Percentiles rank a stretch among this genome's conserved stretches.
These are phyloP conservation scores for Nemotelus nigrinus DNA, from an alignment of 2,888 invertebrate genomes.

Conservation along the genomic window DNA sequence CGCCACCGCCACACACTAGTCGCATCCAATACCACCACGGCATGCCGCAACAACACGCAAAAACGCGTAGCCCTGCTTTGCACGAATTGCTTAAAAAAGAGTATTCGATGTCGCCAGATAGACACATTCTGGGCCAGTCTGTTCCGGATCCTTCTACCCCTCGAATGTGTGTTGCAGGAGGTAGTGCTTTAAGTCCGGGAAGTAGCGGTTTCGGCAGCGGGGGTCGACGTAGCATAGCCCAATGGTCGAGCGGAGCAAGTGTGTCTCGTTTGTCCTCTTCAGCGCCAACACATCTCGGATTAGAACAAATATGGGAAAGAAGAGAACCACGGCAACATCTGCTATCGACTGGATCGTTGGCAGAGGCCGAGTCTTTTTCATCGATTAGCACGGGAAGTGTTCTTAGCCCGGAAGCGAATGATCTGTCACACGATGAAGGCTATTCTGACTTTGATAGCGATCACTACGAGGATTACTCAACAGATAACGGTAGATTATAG, in stretches of 20 bases:
- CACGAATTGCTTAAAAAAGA: constrained; percentile 77
- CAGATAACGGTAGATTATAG: constrained; percentile 74
- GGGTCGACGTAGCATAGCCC: constrained; percentile 47
- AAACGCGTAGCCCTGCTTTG: constrained; percentile 64
- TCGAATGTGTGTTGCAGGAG: constrained; percentile 64
- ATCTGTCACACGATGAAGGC: constrained; percentile 86
- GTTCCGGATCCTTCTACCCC: constrained; percentile 70
- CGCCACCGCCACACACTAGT: constrained; percentile 65
- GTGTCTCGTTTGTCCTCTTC: constrained; percentile 81
- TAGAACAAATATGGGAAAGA: constrained; percentile 87
- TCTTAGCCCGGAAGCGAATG: constrained; percentile 82
- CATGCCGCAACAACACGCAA: constrained; percentile 52
- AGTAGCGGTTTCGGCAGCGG: constrained; percentile 62
- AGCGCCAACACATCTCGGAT: constrained; percentile 84
- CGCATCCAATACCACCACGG: constrained; percentile 61
- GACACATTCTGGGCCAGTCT: constrained; percentile 72
- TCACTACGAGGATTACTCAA: constrained; percentile 86
- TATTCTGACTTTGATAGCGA: constrained; percentile 87
- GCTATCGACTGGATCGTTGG: constrained; percentile 83
- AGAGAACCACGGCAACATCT: constrained; percentile 88
- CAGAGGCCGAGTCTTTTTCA: constrained; percentile 86
- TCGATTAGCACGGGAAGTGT: constrained; percentile 85
- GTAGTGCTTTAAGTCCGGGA: constrained; percentile 61
- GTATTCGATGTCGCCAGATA: constrained; percentile 69
- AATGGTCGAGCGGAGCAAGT: constrained; percentile 58